Evolutionary conservation across 2,113 vertebrate species (phyloP).

Genomic region (Buteo buteo): DNA sequence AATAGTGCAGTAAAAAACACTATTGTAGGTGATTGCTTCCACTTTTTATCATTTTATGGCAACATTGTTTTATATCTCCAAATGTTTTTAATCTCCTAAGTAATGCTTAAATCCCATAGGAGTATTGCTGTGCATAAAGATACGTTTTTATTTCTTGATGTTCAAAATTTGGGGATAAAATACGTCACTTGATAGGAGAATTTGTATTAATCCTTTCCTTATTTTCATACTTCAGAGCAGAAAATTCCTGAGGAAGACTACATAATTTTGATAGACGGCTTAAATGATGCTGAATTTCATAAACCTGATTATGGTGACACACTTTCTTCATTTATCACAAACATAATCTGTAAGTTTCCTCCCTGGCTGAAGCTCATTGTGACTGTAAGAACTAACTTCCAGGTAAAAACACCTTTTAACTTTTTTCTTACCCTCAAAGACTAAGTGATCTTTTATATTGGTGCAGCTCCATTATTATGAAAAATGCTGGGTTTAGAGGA

Average conservation of each 20-base stretch:
- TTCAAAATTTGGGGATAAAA: background rate
- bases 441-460: background rate
- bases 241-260: conserved; percentile 95
- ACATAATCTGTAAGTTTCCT: conserved; percentile 89
- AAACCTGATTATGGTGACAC: conserved; percentile 99
- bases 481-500: background rate
- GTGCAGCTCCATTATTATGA: background rate
- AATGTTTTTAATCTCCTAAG: background rate
- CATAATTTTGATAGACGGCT: conserved; percentile 92
- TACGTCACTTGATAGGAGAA: background rate
- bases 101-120: background rate
- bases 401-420: conserved; percentile 77
- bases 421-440: background rate
- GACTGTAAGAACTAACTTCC: conserved; percentile 89
- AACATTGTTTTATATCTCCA: background rate
- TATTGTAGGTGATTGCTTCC: background rate
- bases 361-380: conserved; percentile 93
- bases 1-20: background rate
- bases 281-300: conserved; percentile 99
- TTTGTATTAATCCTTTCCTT: background rate
- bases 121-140: background rate
- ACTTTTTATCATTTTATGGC: background rate
- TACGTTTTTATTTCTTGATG: background rate
- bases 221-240: conserved; percentile 76
- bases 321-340: conserved; percentile 91